Conservation (phyloP, 2,797 vertebrate species). For the Moxostoma hubbsi region DNA sequence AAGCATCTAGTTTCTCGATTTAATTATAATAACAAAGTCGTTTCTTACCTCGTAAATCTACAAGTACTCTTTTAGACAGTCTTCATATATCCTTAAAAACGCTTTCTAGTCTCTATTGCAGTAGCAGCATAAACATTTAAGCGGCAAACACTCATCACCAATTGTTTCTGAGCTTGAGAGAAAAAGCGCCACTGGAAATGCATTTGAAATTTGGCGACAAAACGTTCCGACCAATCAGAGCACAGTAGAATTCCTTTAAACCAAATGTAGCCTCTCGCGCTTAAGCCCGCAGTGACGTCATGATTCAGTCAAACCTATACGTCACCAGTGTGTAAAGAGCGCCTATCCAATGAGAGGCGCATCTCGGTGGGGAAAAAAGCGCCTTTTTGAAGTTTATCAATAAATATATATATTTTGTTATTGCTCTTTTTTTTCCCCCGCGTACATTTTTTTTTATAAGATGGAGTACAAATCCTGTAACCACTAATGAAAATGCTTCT, state of each 20-base stretch:
- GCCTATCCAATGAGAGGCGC: slow-evolving; percentile 38
- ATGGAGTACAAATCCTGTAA: too few relatives aligned
- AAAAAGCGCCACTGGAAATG: slow-evolving; percentile 67
- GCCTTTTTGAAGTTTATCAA: too few relatives aligned
- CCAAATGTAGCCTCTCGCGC: slow-evolving; percentile 58
- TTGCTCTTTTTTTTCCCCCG: too few relatives aligned
- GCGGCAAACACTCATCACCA: slow-evolving; percentile 18
- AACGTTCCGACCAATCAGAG: slow-evolving; percentile 69
- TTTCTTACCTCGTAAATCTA: slow-evolving; percentile 22
- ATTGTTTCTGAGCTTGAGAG: not conserved
- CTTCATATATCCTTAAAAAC: slow-evolving; percentile 1
- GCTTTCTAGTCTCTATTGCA: not conserved
- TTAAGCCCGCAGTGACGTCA: slow-evolving; percentile 1
- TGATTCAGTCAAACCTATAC: not conserved
- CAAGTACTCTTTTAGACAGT: not conserved
- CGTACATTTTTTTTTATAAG: too few relatives aligned
- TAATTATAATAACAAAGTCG: not conserved
- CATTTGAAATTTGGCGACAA: slow-evolving; percentile 78
- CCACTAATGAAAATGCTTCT: too few relatives aligned
- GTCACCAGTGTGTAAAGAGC: slow-evolving; percentile 6
- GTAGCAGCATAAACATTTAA: not conserved
- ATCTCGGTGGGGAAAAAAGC: too few relatives aligned
- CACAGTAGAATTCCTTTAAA: slow-evolving; percentile 65
- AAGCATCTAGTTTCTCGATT: not conserved
- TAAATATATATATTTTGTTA: too few relatives aligned